Evolutionary conservation across 2,797 vertebrate species (phyloP).

Genomic region (Paedocypris micromegethes): DNA sequence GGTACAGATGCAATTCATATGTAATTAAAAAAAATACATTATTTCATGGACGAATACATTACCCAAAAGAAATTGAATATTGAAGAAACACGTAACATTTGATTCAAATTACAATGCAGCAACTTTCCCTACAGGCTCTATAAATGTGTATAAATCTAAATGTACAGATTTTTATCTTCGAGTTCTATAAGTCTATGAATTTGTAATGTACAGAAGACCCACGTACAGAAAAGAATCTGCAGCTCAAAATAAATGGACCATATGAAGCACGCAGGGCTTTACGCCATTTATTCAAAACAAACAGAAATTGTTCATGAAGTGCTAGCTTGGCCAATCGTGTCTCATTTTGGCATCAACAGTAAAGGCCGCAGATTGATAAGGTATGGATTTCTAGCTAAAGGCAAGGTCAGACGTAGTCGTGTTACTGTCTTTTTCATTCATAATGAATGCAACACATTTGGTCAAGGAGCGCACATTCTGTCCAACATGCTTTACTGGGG

Average conservation of each 20-base stretch:
- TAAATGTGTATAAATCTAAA: too few species aligned
- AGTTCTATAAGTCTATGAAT: too few species aligned
- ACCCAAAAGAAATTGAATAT: constrained; percentile 7
- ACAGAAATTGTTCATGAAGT: not conserved
- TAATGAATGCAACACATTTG: not conserved
- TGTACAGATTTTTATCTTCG: too few species aligned
- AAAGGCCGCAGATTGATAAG: not conserved
- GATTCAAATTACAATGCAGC: constrained; percentile 8
- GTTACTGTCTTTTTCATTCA: not conserved
- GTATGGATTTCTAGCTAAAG: not conserved
- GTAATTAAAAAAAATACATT: not conserved
- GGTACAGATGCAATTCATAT: too few species aligned
- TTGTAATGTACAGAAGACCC: too few species aligned
- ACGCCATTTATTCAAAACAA: constrained; percentile 12
- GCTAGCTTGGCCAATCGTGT: not conserved
- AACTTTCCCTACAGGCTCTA: constrained; percentile 9
- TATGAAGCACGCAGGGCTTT: not conserved
- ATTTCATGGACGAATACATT: not conserved
- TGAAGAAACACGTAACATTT: constrained; percentile 9
- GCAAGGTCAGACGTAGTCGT: constrained; percentile 1
- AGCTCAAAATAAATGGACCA: not conserved
- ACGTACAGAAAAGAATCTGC: constrained; percentile 1
- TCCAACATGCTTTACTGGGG: not conserved
- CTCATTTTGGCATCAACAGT: not conserved
- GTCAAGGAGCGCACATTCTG: not conserved